Base-by-base conservation (phyloP, 2,888 invertebrate species). In the Pelosia muscerda region DNA sequence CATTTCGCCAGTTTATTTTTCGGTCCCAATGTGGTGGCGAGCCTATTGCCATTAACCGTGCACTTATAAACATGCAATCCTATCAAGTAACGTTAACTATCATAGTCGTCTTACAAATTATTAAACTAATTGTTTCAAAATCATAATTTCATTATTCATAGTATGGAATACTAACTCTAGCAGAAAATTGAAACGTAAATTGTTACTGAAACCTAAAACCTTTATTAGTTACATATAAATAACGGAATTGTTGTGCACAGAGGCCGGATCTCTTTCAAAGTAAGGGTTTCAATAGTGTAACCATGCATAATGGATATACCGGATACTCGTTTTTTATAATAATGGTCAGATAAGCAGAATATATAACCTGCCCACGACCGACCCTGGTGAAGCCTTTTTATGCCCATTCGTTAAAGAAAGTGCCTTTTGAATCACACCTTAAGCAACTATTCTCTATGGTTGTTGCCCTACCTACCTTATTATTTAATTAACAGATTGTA, bases 231-330 rank as follows among this genome's bases (percentile, higher is more conserved):
- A 61, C 69, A 53, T 71, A 53, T 66, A 75, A 81, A 71, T 67
- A 56, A 61, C 56, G 62, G 54, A 62, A 68, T n/a, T 60, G 65
- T 73, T 65, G 56, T 68, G 19, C 38, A 23, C 28, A 54, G 63
- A 68, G 67, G 78, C 66, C 72, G 69, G 58, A 80, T 74, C 66
- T 66, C 65, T 80, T 71, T 71, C 63, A 55, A 71, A 77, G 58
- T 55, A 67, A 64, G 70, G 66, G 65, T 58, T 66, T 66, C 23
- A 58, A 64, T 80, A 13, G 15, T 63, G 69, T 66, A 72, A 22
- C 66, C 75, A 74, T n/a, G 56, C 15, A 19, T 71, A 23, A 8
- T 19, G 28, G 2, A 2, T 42, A 60, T n/a, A 31, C 4, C 0
- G 65, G 66, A 75, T 71, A 62, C 58, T 76, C 64, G 60, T 38